These are phyloP conservation scores for Sphyrna mokarran DNA, from an alignment of 2,113 vertebrate genomes.

Conservation along the genomic window DNA sequence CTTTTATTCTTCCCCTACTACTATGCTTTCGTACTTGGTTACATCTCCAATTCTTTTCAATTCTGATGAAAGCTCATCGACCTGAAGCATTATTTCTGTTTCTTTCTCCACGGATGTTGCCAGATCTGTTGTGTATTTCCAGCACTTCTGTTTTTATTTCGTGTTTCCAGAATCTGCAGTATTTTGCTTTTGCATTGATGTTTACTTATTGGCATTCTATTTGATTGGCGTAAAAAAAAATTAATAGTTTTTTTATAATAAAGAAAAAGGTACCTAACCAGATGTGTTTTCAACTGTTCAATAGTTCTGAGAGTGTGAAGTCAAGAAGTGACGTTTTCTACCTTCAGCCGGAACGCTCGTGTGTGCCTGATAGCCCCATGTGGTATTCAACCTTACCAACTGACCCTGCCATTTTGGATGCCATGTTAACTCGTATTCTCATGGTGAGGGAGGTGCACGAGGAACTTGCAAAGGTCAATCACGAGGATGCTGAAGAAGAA, in stretches of 20 bases:
- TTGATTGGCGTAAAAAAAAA: neutral
- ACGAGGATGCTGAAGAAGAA: neutral
- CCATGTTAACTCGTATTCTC: constrained; percentile 88
- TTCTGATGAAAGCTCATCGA: no score
- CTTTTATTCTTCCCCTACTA: neutral
- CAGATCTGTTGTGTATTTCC: neutral
- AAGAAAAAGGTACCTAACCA: neutral
- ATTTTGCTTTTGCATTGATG: neutral
- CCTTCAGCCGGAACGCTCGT: constrained; percentile 89
- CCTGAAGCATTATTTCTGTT: no score
- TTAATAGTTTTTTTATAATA: neutral
- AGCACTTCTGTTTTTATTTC: neutral
- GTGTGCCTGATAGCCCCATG: constrained; percentile 90
- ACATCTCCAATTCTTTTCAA: no score
- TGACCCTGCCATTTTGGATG: constrained; percentile 80
- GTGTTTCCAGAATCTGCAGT: neutral
- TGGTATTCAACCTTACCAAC: constrained; percentile 88
- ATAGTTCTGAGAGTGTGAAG: constrained; percentile 88
- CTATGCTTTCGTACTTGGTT: neutral
- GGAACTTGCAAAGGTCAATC: constrained; percentile 66
- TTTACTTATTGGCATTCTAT: neutral
- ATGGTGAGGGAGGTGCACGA: constrained; percentile 84
- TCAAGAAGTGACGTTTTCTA: constrained; percentile 89
- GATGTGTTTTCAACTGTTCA: neutral
- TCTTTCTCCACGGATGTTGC: no score